Base-by-base conservation (phyloP, 2,113 vertebrate species). In the Halcyon senegalensis region DNA sequence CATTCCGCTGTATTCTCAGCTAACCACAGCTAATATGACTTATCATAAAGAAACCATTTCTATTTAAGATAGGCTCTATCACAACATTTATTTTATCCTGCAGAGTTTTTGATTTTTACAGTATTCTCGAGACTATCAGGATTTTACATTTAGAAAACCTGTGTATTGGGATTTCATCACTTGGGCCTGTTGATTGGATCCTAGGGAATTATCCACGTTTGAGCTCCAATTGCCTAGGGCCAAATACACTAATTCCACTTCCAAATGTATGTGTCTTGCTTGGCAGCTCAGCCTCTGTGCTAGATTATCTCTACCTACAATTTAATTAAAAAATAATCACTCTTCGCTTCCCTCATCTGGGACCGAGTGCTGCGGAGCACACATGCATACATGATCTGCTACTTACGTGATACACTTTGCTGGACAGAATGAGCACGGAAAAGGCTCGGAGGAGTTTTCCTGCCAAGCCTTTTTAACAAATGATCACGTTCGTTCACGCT, bases 401-500 rank as follows among this genome's bases (percentile, higher is more conserved):
- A 99, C 99, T 99, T 97, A 99, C 99, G 99, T 92, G 99, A 98
- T 43, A 99, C 98, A 39, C 98, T 98, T 98, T 99, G 99, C 98
- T 99, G 99, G 97, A 99, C 97, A 11, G 99, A 99, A 95, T 99
- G 98, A 62, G 98, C 99, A 25, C 98, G 99, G 96, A 99, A 99
- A 56, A 99, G 98, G 78, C 98, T 99, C 5, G 99, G 99, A 87
- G 99, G 99, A 11, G 99, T 99, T 98, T 99, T 99, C 97, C 98
- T 99, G 98, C 99, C 98, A 18, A 99, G 99, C 97, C 99, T 98
- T 97, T 99, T 99, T 96, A 99, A 97, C 98, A 99, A 98, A 98
- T 99, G 99, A 97, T 99, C 99, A 48, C 99, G 99, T 98, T 99
- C 99, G 74, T 99, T 99, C 98, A 99, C 96, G 95, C 99, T 99